Conservation (phyloP, 2,113 vertebrate genomes). For the Ophthalmolycus amberensis region DNA sequence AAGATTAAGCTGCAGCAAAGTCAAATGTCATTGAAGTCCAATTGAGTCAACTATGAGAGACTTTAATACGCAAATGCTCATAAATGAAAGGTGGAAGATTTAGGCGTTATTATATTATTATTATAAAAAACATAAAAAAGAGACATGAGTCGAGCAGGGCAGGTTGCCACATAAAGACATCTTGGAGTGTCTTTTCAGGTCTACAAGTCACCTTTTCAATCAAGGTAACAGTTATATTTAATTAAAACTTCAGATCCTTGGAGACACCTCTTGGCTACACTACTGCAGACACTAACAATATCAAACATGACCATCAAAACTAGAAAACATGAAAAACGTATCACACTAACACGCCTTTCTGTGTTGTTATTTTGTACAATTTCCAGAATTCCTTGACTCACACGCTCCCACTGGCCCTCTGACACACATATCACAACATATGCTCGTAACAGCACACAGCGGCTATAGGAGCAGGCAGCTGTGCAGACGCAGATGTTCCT, state of each 20-base stretch:
- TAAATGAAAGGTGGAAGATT: neutral
- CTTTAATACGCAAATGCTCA: neutral
- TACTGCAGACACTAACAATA: neutral
- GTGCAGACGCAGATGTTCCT: slow-evolving; percentile 55
- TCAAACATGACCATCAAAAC: slow-evolving; percentile 1
- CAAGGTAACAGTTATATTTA: neutral
- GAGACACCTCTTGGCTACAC: neutral
- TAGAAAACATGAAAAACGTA: neutral
- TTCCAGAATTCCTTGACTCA: slow-evolving; percentile 12
- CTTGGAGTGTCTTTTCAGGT: slow-evolving; percentile 8
- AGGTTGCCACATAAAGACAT: neutral
- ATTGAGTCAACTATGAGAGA: neutral
- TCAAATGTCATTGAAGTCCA: neutral
- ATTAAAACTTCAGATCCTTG: slow-evolving; percentile 10
- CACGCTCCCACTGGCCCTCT: slow-evolving; percentile 16
- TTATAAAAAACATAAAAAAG: neutral
- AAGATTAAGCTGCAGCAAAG: neutral
- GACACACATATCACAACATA: slow-evolving; percentile 42
- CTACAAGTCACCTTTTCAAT: slow-evolving; percentile 8
- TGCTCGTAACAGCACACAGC: neutral
- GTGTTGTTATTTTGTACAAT: neutral
- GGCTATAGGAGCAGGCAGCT: slow-evolving; percentile 40
- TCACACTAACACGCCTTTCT: neutral
- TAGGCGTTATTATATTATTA: neutral
- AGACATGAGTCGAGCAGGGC: neutral